Evolutionary conservation across 2,113 vertebrate genomes (phyloP).

Genomic region (Lepus europaeus): DNA sequence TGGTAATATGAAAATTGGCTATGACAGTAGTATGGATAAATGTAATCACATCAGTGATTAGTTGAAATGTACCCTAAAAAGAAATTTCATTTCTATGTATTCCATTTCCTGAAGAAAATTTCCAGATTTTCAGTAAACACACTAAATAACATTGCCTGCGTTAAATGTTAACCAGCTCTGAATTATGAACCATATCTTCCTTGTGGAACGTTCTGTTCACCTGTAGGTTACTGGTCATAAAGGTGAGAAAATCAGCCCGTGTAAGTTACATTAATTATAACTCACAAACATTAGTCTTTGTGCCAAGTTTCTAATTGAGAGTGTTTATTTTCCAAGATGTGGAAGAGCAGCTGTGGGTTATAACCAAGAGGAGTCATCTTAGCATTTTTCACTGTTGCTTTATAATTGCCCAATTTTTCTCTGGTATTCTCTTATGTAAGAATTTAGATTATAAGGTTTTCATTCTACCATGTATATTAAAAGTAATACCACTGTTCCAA

Average conservation of each 20-base stretch:
- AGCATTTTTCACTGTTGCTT: slow-evolving; percentile 77
- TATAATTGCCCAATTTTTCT: slow-evolving; percentile 79
- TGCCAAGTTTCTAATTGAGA: slow-evolving; percentile 83
- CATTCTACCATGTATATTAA: slow-evolving; percentile 5
- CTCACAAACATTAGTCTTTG: slow-evolving; percentile 78
- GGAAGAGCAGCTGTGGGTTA: slow-evolving; percentile 80
- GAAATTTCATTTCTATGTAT: slow-evolving; percentile 35
- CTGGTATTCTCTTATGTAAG: slow-evolving; percentile 68
- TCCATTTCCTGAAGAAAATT: slow-evolving; percentile 61
- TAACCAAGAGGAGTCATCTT: slow-evolving; percentile 61
- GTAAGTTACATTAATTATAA: slow-evolving; percentile 79
- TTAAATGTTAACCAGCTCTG: slow-evolving; percentile 72
- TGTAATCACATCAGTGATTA: slow-evolving; percentile 66
- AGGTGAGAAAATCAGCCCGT: slow-evolving; percentile 74
- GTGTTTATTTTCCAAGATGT: slow-evolving; percentile 77
- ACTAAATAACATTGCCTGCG: not conserved
- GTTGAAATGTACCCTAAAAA: slow-evolving; percentile 71
- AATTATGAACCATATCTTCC: slow-evolving; percentile 74
- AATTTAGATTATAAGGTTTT: not conserved
- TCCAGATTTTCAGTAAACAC: slow-evolving; percentile 59
- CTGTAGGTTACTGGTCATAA: slow-evolving; percentile 78
- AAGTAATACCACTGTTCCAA: not conserved
- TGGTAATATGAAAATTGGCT: slow-evolving; percentile 62
- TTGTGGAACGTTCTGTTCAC: slow-evolving; percentile 67
- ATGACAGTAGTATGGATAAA: slow-evolving; percentile 70